Evolutionary conservation across 2,113 vertebrate genomes (phyloP).

Genomic region (Dascyllus trimaculatus): DNA sequence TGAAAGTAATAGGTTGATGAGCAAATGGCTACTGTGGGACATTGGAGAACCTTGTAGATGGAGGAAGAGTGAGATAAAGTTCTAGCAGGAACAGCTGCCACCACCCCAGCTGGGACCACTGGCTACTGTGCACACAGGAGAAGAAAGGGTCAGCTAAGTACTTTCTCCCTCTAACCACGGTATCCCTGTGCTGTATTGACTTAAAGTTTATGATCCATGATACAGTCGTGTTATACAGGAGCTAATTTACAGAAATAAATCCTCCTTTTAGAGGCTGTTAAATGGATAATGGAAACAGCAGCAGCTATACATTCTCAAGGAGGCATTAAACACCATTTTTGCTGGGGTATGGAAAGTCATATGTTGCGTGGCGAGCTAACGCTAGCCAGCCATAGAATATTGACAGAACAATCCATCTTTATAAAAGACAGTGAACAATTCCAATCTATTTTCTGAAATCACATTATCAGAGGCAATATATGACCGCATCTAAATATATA

Average conservation of each 20-base stretch:
- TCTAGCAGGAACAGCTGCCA: slow-evolving; percentile 89
- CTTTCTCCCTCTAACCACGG: slow-evolving; percentile 82
- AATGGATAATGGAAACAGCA: slow-evolving; percentile 94
- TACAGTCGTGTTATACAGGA: slow-evolving; percentile 91
- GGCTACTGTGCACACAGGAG: slow-evolving; percentile 13
- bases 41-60: slow-evolving; percentile 76
- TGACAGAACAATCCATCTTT: slow-evolving; percentile 97
- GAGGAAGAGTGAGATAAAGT: slow-evolving; percentile 90
- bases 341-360: slow-evolving; percentile 90
- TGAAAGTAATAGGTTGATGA: slow-evolving; percentile 96
- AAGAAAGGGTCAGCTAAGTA: slow-evolving; percentile 74
- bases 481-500: slow-evolving; percentile 94
- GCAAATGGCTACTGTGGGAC: slow-evolving; percentile 94
- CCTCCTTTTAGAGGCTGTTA: slow-evolving; percentile 95
- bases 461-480: slow-evolving; percentile 96
- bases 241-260: slow-evolving; percentile 97
- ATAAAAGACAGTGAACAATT: slow-evolving; percentile 96
- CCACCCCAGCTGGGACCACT: slow-evolving; percentile 58
- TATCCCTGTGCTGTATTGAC: slow-evolving; percentile 92
- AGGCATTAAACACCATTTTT: slow-evolving; percentile 95
- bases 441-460: slow-evolving; percentile 94
- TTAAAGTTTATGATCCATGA: slow-evolving; percentile 97
- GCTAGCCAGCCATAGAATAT: slow-evolving; percentile 92
- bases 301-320: slow-evolving; percentile 88
- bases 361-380: slow-evolving; percentile 88